Conservation (phyloP, 2,888 invertebrate genomes). For the Eupithecia tripunctaria region DNA sequence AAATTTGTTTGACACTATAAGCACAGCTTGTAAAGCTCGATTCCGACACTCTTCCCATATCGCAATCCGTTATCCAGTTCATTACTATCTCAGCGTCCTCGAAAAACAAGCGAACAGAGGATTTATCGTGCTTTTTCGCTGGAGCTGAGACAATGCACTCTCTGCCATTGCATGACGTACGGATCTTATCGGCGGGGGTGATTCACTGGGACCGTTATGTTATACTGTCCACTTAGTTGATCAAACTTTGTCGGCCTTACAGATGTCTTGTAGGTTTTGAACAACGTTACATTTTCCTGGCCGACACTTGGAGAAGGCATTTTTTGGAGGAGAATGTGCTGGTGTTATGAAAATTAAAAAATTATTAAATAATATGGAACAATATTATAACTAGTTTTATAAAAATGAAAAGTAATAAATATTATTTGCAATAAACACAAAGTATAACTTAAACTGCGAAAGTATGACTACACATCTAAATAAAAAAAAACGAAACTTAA, state of each 20-base stretch:
- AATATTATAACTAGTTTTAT: too few relatives aligned
- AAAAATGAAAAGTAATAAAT: too few relatives aligned
- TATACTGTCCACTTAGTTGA: conserved; percentile 26
- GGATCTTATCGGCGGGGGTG: conserved; percentile 25
- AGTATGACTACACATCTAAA: too few relatives aligned
- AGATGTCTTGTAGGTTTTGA: neutral
- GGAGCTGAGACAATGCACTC: conserved; percentile 29
- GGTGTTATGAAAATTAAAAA: too few relatives aligned
- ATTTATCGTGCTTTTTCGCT: conserved; percentile 24
- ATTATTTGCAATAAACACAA: too few relatives aligned
- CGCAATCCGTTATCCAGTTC: neutral
- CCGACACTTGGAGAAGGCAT: too few relatives aligned
- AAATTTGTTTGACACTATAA: neutral
- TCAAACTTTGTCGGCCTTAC: neutral
- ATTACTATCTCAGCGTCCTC: conserved; percentile 12
- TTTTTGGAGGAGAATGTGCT: too few relatives aligned
- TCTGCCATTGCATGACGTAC: conserved; percentile 25
- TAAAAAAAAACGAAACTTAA: too few relatives aligned
- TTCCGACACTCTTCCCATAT: neutral
- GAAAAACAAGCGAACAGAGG: conserved; percentile 21
- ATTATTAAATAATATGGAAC: too few relatives aligned
- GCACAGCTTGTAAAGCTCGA: neutral
- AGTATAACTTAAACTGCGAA: too few relatives aligned
- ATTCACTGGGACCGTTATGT: conserved; percentile 26
- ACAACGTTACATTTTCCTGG: neutral